phyloP scores from a whole-genome alignment of 2,113 vertebrate genomes.

The Python bivittatus region DNA sequence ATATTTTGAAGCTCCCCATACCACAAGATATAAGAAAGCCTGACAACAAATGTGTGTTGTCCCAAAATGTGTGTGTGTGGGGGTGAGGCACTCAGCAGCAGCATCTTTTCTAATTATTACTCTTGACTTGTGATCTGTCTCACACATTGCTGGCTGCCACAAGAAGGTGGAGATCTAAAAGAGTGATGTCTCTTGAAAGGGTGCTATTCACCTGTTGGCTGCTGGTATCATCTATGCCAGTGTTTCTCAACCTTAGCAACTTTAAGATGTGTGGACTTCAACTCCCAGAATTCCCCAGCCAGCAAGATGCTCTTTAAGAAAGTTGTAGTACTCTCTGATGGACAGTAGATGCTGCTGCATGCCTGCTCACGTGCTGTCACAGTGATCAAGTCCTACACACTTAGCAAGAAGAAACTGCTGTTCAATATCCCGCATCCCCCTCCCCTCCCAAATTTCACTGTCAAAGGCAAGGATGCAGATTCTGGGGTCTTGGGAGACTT shows the following conservation, averaged over 20 bases:
- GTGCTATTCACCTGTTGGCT: not conserved
- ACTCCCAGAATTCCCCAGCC: too few relatives aligned
- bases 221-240: constrained; percentile 54
- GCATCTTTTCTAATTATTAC: constrained; percentile 65
- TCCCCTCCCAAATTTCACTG: not conserved
- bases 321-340: constrained; percentile 62
- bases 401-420: constrained; percentile 1
- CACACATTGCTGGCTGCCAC: constrained; percentile 63
- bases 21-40: constrained; percentile 15
- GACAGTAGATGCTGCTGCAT: constrained; percentile 71
- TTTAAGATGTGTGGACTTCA: too few relatives aligned
- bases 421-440: not conserved
- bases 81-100: constrained; percentile 44
- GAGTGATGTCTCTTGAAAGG: constrained; percentile 61
- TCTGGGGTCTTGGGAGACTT: not conserved
- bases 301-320: accelerated
- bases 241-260: too few relatives aligned
- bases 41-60: too few relatives aligned
- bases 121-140: constrained; percentile 52
- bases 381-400: constrained; percentile 15
- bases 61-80: too few relatives aligned
- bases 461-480: constrained; percentile 5
- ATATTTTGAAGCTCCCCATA: constrained; percentile 55
- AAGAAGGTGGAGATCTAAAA: constrained; percentile 67
- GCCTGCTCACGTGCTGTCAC: constrained; percentile 50